Evolutionary conservation across 1,140 invertebrate species (phyloP), one percentile per base, ranked within the genome.

Genomic region (Chelonus insularis): DNA sequence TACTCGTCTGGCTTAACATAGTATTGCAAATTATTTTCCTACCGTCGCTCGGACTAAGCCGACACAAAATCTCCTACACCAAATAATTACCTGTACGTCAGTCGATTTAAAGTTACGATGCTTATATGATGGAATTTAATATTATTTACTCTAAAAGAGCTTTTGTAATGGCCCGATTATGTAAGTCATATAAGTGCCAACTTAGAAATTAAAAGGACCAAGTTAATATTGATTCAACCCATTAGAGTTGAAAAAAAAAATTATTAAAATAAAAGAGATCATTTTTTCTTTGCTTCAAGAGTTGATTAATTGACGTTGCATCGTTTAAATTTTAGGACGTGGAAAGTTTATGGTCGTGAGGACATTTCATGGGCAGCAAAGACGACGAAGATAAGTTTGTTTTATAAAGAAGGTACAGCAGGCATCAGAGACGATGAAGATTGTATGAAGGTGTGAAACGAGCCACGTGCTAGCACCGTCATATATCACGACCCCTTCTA

Each of bases 381-480:
- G 20, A 25, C 45, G 14, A 16, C 65, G 69, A 66, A 72, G 68
- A 72, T 72, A 72, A 72, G 67, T 71, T 69, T 66, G 54, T 56
- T 63, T 72, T 66, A 65, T 65, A 61, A 45, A 60, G 50, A 29
- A 5, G 29, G 36, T 70, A 70, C 58, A 70, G 52, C 60, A 54
- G 62, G 25, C 25, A 29, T 29, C 25, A 29, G 58, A 59, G 14
- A 54, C 21, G 58, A 67, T 60, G 63, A 72, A 72, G 68, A 73
- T 73, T 74, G 67, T 67, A 72, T 71, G 68, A 75, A 77, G 68
- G 69, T 75, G 72, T 69, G 73, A 74, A 77, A 75, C 68, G 66
- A 69, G 68, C 70, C 72, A 76, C 74, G 74, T 77, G 74, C 69
- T 70, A 57, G 62, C 61, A 63, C 62, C 65, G 66, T 72, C 73